Evolutionary conservation across 2,113 vertebrate genomes (phyloP).

Genomic region (Glaucomys volans): DNA sequence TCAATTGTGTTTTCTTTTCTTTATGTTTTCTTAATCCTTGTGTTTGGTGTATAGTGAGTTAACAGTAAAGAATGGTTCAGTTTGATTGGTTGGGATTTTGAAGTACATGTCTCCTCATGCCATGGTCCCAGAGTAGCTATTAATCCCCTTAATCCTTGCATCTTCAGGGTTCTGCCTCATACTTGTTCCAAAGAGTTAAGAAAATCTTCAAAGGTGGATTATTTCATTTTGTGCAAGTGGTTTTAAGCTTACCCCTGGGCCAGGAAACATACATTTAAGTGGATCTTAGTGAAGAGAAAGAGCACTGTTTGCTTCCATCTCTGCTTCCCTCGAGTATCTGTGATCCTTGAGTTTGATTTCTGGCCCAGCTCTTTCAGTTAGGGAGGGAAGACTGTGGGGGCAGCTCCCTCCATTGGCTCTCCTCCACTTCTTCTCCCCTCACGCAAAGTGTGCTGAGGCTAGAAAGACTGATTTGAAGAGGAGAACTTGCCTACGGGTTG

Average conservation of each 20-base stretch:
- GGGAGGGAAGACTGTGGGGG: not conserved
- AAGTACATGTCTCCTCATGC: not conserved
- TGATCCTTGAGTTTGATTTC: not conserved
- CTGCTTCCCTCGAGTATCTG: not conserved
- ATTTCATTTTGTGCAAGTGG: not conserved
- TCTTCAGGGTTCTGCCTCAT: not conserved
- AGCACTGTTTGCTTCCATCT: not conserved
- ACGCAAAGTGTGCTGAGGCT: not conserved
- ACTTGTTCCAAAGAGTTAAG: not conserved
- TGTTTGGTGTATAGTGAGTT: not conserved
- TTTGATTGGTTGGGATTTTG: constrained; percentile 41
- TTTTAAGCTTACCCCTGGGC: not conserved
- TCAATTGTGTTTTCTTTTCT: no score
- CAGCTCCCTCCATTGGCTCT: not conserved
- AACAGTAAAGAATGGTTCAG: not conserved
- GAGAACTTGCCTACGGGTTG: not conserved
- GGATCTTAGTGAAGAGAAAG: not conserved
- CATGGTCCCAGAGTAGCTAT: not conserved
- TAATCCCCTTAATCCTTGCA: not conserved
- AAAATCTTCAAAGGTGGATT: not conserved
- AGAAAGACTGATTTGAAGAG: not conserved
- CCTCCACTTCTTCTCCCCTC: not conserved
- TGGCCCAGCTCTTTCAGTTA: not conserved
- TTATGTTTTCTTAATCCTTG: constrained; percentile 10
- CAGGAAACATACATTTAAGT: not conserved